Conservation (phyloP, 2,113 vertebrate species). For the Prunella himalayana region DNA sequence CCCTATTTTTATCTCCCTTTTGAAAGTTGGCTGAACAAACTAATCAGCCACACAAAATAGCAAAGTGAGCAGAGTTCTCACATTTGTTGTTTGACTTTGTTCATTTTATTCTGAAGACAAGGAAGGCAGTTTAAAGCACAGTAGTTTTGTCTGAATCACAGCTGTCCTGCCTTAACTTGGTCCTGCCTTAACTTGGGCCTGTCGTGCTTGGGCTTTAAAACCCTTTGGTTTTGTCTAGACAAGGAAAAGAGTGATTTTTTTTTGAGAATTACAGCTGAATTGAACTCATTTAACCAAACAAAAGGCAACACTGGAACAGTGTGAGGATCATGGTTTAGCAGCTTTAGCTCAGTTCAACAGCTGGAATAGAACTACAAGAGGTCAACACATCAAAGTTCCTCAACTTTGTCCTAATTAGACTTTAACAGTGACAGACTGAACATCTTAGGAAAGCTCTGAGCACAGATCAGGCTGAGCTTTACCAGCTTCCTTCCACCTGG, state of each 20-base stretch:
- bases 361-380: not conserved
- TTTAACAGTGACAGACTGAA: not conserved
- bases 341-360: not conserved
- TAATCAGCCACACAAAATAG: not conserved
- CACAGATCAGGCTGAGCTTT: not conserved
- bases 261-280: not conserved
- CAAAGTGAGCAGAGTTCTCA: not conserved
- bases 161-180: not conserved
- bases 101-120: not conserved
- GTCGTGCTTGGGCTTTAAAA: not conserved
- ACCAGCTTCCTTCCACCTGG: not conserved
- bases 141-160: not conserved
- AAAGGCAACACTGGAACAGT: not conserved
- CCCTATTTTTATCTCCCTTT: not conserved
- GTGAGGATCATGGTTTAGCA: not conserved
- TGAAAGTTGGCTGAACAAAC: not conserved
- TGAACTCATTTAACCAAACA: not conserved
- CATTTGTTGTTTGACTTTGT: not conserved
- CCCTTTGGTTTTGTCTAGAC: not conserved
- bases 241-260: not conserved
- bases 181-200: not conserved
- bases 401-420: not conserved
- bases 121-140: not conserved
- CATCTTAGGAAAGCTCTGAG: not conserved
- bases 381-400: not conserved